Evolutionary conservation across 2,113 vertebrate species (phyloP).

Genomic region (Lycocorax pyrrhopterus): DNA sequence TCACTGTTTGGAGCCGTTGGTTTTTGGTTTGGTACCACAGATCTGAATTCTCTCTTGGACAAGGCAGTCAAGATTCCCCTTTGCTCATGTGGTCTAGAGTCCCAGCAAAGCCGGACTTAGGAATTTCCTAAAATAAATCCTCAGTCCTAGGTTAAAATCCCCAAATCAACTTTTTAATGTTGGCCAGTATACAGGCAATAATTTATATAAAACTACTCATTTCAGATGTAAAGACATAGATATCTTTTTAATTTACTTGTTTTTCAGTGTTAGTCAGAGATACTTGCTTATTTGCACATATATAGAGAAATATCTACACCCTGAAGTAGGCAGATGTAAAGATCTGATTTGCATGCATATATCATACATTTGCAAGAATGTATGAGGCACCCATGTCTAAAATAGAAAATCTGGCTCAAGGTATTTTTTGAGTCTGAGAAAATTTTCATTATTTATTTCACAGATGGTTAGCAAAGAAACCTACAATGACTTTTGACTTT

Average conservation of each 20-base stretch:
- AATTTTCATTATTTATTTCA: neutral
- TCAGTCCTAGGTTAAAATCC: neutral
- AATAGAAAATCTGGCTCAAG: conserved; percentile 38
- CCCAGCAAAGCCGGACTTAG: neutral
- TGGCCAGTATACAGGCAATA: neutral
- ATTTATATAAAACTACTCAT: neutral
- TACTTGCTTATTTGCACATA: conserved; percentile 23
- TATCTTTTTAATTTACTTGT: neutral
- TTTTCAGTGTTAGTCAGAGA: neutral
- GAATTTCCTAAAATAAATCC: neutral
- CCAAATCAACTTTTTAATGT: neutral
- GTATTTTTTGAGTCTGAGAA: conserved; percentile 47
- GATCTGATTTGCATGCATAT: conserved; percentile 43
- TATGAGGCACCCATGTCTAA: conserved; percentile 12
- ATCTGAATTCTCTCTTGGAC: neutral
- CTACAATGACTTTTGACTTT: neutral
- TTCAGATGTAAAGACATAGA: neutral
- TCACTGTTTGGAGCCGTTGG: neutral
- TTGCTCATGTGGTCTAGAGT: neutral
- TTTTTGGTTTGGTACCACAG: neutral
- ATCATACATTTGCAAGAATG: conserved; percentile 39
- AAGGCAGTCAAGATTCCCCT: neutral
- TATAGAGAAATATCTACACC: conserved; percentile 33
- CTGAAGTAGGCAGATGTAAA: conserved; percentile 52
- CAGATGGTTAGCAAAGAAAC: neutral